These are phyloP conservation scores for Cavia porcellus DNA, from an alignment of 2,113 vertebrate genomes.

Conservation along the genomic window DNA sequence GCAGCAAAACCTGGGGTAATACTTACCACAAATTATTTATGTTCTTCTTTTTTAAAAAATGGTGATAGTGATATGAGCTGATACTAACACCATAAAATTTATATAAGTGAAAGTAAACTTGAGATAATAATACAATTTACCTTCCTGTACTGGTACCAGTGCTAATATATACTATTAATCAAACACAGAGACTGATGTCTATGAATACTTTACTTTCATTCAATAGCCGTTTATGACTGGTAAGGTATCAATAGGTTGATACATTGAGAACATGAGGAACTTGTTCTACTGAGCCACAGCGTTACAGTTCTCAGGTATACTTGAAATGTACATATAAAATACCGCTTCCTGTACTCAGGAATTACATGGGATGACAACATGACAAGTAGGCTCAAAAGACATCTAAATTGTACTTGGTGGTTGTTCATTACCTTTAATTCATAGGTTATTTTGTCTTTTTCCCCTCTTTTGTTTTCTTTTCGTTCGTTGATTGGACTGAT, in stretches of 20 bases:
- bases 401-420: background rate
- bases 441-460: background rate
- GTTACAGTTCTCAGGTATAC: background rate
- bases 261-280: background rate
- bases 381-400: background rate
- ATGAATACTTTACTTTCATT: background rate
- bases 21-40: background rate
- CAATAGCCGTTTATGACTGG: background rate
- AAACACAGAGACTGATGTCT: background rate
- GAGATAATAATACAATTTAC: background rate
- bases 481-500: background rate
- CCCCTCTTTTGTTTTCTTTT: background rate
- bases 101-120: slow-evolving; percentile 6
- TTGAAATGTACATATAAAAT: background rate
- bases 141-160: background rate
- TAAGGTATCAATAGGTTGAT: background rate
- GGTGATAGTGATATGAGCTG: background rate
- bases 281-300: background rate
- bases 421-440: background rate
- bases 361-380: background rate
- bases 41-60: background rate
- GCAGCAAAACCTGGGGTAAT: background rate
- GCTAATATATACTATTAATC: background rate
- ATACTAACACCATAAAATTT: background rate
- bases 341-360: background rate